A percentile compares a stretch with the other conserved stretches of the same genome.
Evolutionary conservation across 1,140 invertebrate genomes (phyloP).

Genomic region (Saccostrea echinata): DNA sequence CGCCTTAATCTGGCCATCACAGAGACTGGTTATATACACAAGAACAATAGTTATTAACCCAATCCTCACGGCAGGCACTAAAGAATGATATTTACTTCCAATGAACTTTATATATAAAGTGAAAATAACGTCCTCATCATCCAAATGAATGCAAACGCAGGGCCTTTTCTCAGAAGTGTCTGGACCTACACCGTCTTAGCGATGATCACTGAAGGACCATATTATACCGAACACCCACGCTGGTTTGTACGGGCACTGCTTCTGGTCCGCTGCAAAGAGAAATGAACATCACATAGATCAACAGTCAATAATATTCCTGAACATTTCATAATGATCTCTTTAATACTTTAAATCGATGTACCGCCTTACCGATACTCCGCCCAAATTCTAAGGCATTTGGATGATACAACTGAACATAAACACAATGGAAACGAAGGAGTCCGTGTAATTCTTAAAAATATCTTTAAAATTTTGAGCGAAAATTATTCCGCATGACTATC

Average conservation of each 20-base stretch:
- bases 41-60: slow-evolving; percentile 1
- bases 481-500: slow-evolving; percentile 29
- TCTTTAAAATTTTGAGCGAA: slow-evolving; percentile 27
- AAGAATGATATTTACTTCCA: background rate
- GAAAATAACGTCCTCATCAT: slow-evolving; percentile 32
- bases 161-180: background rate
- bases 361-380: slow-evolving; percentile 33
- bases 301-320: slow-evolving; percentile 35
- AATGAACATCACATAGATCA: slow-evolving; percentile 35
- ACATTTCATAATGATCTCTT: slow-evolving; percentile 39
- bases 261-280: background rate
- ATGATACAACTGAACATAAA: slow-evolving; percentile 29
- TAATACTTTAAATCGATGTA: slow-evolving; percentile 38
- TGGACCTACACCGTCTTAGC: background rate
- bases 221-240: slow-evolving; percentile 19
- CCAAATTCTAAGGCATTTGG: slow-evolving; percentile 27
- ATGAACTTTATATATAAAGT: background rate
- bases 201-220: background rate
- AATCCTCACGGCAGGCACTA: background rate
- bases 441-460: slow-evolving; percentile 37
- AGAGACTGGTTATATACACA: slow-evolving; percentile 13
- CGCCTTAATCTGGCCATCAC: slow-evolving; percentile 18
- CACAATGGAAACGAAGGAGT: slow-evolving; percentile 20
- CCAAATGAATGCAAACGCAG: background rate
- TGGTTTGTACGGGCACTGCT: slow-evolving; percentile 1